Percentiles rank a stretch among this genome's conserved stretches.
Evolutionary conservation across 2,797 vertebrate genomes (phyloP).

Genomic region (Pangasius larnaudii): DNA sequence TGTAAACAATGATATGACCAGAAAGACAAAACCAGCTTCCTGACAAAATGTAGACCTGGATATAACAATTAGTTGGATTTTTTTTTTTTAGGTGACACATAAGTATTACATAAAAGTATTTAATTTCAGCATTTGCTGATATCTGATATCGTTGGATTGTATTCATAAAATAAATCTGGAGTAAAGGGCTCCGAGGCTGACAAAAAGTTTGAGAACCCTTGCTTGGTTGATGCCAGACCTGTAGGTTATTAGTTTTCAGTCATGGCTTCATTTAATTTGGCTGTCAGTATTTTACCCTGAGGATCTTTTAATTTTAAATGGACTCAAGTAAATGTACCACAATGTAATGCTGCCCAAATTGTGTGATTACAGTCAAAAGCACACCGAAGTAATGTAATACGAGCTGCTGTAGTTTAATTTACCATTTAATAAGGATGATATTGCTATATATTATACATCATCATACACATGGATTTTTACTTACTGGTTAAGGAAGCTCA

Average conservation of each 20-base stretch:
- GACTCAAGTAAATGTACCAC: slow-evolving; percentile 3
- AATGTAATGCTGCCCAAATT: neutral
- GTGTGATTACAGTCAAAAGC: neutral
- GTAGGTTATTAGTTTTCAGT: neutral
- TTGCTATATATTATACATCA: neutral
- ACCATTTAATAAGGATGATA: neutral
- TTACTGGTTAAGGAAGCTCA: neutral
- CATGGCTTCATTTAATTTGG: slow-evolving; percentile 7
- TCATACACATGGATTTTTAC: neutral
- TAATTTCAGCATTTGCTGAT: neutral
- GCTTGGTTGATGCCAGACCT: slow-evolving; percentile 1
- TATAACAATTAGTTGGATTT: neutral
- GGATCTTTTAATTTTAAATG: neutral
- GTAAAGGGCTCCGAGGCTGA: neutral
- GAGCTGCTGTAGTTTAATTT: neutral
- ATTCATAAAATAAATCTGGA: neutral
- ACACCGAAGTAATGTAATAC: neutral
- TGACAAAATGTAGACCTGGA: neutral
- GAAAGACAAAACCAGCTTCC: neutral
- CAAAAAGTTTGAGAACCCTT: neutral
- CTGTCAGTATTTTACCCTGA: neutral
- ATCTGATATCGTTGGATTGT: neutral
- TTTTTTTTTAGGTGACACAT: neutral
- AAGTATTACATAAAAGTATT: neutral
- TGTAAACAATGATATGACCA: neutral